Base-by-base conservation (phyloP, 2,113 vertebrate species). In the Dendrocopos noguchii region DNA sequence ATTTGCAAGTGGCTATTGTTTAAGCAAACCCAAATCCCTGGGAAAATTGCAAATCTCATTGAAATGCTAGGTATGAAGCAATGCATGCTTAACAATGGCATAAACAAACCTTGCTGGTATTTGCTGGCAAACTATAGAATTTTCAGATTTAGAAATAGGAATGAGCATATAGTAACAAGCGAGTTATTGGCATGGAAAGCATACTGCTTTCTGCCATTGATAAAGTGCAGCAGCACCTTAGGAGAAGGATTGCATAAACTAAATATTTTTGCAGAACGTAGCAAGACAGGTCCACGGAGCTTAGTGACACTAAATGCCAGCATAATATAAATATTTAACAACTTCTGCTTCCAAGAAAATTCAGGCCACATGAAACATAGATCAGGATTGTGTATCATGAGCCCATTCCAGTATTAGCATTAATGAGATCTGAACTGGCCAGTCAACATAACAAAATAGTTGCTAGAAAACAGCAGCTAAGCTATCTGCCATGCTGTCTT, bases 301-400 rank as follows among this genome's bases (percentile, higher is more conserved):
- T 91, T 79, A 88, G 53, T 59, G 82, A 90, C 76, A 92, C 61
- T 94, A 91, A 94, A 92, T 59, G n/a, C 24, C 75, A 81, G n/a
- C 21, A 83, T 84, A 75, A 91, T 33, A 90, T 84, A 93, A 94
- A 94, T 95, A 96, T 94, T 94, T 91, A 94, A 94, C 29, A 92
- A 72, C 21, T 12, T 65, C 53, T 80, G 44, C 61, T 92, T 87
- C 88, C 57, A 74, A 84, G 78, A 89, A 91, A 87, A 95, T 93
- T 91, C 79, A 80, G 77, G 50, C 71, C 63, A 94, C 84, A 61
- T 81, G 93, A 95, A 95, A 94, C 79, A 85, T 72, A 95, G 84
- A 88, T 95, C 80, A 91, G 24, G 84, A 94, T 59, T 81, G 72
- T 76, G 46, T 67, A 76, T 80, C 82, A 78, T 29, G 82, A 95